phyloP scores from a whole-genome alignment of 2,888 invertebrate genomes.

The Gryllus longicercus region DNA sequence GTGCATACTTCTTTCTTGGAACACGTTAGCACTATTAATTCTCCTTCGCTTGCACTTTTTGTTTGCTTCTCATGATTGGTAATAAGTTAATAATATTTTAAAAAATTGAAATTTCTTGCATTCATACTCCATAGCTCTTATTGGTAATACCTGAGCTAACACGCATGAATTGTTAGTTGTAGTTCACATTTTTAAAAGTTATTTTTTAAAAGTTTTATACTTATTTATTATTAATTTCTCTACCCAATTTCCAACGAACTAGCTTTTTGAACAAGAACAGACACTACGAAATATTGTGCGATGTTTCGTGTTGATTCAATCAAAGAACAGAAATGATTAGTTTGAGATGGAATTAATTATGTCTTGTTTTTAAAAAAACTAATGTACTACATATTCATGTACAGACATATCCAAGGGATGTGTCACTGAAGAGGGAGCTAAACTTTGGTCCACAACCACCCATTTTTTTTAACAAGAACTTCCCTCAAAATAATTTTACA shows the following conservation, averaged over 20 bases:
- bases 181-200: slow-evolving; percentile 19
- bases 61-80: slow-evolving; percentile 7
- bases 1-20: neutral
- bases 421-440: slow-evolving; percentile 18
- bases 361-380: slow-evolving; percentile 21
- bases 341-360: slow-evolving; percentile 27
- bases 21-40: slow-evolving; percentile 19
- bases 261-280: slow-evolving; percentile 32
- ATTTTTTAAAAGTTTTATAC: slow-evolving; percentile 19
- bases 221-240: slow-evolving; percentile 22
- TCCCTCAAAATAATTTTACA: too few relatives aligned
- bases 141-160: slow-evolving; percentile 17
- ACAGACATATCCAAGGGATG: slow-evolving; percentile 30
- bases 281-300: slow-evolving; percentile 34
- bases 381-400: slow-evolving; percentile 26
- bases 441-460: slow-evolving; percentile 2
- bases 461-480: neutral
- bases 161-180: slow-evolving; percentile 6
- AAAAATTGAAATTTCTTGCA: neutral
- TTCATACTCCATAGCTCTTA: slow-evolving; percentile 2
- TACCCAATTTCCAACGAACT: slow-evolving; percentile 32
- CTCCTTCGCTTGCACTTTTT: slow-evolving; percentile 4
- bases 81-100: slow-evolving; percentile 17
- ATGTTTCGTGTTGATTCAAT: slow-evolving; percentile 30
- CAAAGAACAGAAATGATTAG: slow-evolving; percentile 23